phyloP scores from a whole-genome alignment of 1,140 invertebrate genomes.

The Panagrolaimus sp. region DNA sequence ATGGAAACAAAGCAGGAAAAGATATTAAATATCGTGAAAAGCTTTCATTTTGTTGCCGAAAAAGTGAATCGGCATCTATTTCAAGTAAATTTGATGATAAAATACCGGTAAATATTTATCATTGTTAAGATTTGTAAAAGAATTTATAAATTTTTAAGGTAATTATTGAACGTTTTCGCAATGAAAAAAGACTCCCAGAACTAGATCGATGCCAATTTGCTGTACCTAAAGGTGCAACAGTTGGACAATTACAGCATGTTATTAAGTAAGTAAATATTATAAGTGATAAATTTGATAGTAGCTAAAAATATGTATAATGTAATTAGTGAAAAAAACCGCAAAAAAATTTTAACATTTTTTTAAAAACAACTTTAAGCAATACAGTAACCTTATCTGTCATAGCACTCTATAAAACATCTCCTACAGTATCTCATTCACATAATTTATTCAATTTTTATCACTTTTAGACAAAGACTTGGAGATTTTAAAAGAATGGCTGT shows the following conservation, averaged over 20 bases:
- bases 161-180: neutral
- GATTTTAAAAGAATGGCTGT: neutral
- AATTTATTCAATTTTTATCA: neutral
- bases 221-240: neutral
- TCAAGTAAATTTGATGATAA: neutral
- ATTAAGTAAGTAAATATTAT: slow-evolving; percentile 1
- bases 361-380: too few species aligned
- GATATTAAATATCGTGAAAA: neutral
- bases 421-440: too few species aligned
- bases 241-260: neutral
- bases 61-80: neutral
- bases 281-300: too few species aligned
- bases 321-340: too few species aligned
- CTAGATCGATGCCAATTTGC: neutral
- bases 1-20: too few species aligned
- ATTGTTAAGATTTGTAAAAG: too few species aligned
- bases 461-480: neutral
- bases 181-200: neutral
- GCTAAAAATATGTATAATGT: too few species aligned
- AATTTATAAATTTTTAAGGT: neutral
- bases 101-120: neutral
- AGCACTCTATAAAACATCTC: too few species aligned
- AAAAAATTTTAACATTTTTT: too few species aligned
- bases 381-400: too few species aligned
- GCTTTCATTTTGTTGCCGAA: slow-evolving; percentile 2